phyloP scores from a whole-genome alignment of 2,797 vertebrate species.

The Microhierax caerulescens region DNA sequence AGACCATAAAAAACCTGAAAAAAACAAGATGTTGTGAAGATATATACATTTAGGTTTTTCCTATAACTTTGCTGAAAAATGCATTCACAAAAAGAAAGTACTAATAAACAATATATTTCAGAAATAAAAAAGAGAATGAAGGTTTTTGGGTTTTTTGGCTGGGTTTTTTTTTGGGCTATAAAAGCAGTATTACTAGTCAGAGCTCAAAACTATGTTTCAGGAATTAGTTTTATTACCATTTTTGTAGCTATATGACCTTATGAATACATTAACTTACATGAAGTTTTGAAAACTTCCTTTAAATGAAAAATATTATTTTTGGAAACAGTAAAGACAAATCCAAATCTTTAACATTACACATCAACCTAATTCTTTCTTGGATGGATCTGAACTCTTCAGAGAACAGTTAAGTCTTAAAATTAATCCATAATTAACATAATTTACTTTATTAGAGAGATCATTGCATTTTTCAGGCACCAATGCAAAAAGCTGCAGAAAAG shows the following conservation, averaged over 20 bases:
- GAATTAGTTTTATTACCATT: neutral
- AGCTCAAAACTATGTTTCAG: neutral
- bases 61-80: neutral
- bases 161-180: too few species aligned
- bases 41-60: fast-evolving
- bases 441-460: neutral
- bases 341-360: neutral
- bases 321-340: neutral
- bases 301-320: neutral
- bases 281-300: neutral
- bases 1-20: fast-evolving
- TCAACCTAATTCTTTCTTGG: neutral
- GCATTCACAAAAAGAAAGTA: neutral
- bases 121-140: neutral
- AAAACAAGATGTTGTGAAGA: neutral
- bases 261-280: neutral
- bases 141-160: too few species aligned
- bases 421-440: neutral
- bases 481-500: neutral
- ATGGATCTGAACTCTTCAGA: neutral
- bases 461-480: neutral
- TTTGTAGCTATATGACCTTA: neutral
- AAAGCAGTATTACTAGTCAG: neutral
- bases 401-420: neutral
- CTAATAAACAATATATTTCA: neutral